Conservation (phyloP, 2,113 vertebrate species). For the Corynorhinus townsendii region DNA sequence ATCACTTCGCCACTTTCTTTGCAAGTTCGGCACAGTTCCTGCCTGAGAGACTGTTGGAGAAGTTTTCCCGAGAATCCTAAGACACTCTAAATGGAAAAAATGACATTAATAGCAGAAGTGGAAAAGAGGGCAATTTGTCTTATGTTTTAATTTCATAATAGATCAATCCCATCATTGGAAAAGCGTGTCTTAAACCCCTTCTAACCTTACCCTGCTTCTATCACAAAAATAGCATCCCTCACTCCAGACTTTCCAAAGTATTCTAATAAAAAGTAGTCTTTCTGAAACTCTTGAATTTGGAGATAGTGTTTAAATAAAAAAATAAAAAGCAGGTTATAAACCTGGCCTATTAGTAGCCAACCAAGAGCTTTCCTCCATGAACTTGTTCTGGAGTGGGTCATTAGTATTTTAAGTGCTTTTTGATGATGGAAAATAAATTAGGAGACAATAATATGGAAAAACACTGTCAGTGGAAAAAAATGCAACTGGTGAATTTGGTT, state of each 20-base stretch:
- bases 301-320: not conserved
- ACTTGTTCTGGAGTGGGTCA: not conserved
- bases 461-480: not conserved
- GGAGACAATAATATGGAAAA: not conserved
- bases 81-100: not conserved
- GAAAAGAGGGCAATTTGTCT: not conserved
- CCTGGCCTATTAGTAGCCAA: not conserved
- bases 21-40: not conserved
- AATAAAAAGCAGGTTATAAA: not conserved
- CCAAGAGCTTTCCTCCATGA: not conserved
- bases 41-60: not conserved
- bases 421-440: constrained; percentile 16
- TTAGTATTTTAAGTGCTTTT: constrained; percentile 29
- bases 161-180: not conserved
- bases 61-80: not conserved
- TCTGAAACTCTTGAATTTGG: not conserved
- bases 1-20: not conserved
- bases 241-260: not conserved
- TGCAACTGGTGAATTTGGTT: not conserved
- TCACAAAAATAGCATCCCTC: not conserved
- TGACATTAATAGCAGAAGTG: not conserved
- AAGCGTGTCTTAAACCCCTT: not conserved
- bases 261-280: not conserved
- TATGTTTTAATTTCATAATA: constrained; percentile 18
- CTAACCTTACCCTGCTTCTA: not conserved